phyloP scores from a whole-genome alignment of 2,797 vertebrate species.

The Taeniopygia guttata region DNA sequence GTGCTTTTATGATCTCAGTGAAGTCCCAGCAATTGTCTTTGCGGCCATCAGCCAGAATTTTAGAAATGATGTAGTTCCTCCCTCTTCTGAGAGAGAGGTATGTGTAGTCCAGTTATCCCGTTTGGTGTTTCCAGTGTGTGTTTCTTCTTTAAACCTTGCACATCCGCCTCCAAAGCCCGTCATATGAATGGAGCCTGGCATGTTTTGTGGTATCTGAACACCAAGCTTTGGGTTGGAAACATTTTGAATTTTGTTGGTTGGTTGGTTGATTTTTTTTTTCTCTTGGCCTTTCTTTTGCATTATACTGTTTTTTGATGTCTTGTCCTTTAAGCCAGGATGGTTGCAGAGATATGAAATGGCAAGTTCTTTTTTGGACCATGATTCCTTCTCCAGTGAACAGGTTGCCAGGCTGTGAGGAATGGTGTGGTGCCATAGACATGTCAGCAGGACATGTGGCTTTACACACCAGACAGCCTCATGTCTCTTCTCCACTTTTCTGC shows the following conservation, averaged over 20 bases:
- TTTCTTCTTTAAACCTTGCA: neutral
- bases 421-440: neutral
- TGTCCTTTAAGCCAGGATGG: constrained; percentile 26
- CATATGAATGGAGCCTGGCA: neutral
- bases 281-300: constrained; percentile 34
- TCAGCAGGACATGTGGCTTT: constrained; percentile 47
- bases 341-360: constrained; percentile 47
- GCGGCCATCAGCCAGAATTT: neutral
- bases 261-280: neutral
- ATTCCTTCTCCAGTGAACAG: constrained; percentile 22
- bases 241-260: neutral
- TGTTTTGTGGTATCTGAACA: constrained; percentile 37
- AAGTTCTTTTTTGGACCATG: constrained; percentile 3
- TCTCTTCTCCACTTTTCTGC: constrained; percentile 29
- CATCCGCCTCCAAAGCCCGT: neutral
- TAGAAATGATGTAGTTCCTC: neutral
- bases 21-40: neutral
- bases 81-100: neutral
- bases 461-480: neutral
- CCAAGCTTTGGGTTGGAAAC: constrained; percentile 27
- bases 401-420: neutral
- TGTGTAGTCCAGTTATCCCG: neutral
- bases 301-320: constrained; percentile 38
- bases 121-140: neutral
- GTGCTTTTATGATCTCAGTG: neutral